These are phyloP conservation scores for Amphiduros pacificus DNA, from an alignment of 2,888 invertebrate species.

Conservation along the genomic window DNA sequence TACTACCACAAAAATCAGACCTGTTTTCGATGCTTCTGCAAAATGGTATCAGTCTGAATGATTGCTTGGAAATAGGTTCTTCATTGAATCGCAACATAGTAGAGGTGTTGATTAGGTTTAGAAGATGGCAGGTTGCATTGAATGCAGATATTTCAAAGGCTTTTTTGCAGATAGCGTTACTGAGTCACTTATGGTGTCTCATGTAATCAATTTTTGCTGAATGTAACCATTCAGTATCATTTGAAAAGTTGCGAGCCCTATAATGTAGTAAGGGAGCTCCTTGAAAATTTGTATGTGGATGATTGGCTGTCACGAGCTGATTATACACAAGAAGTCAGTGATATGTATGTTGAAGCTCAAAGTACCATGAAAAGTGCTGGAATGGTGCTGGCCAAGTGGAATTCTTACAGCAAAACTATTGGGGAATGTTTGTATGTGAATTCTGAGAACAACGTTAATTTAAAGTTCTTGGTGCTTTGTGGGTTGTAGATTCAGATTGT, in stretches of 20 bases:
- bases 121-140: conserved; percentile 11
- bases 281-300: conserved; percentile 35
- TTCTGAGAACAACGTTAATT: too few relatives aligned
- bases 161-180: conserved; percentile 3
- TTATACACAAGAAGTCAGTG: conserved; percentile 13
- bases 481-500: conserved; percentile 19
- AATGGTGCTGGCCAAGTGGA: conserved; percentile 34
- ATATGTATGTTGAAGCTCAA: conserved; percentile 16
- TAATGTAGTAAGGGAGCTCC: conserved; percentile 19
- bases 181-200: neutral
- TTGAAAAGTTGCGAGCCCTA: conserved; percentile 3
- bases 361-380: conserved; percentile 23
- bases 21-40: conserved; percentile 8
- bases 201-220: neutral
- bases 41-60: conserved; percentile 1
- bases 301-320: conserved; percentile 31
- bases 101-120: conserved; percentile 8
- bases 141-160: conserved; percentile 10
- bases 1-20: neutral
- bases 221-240: conserved; percentile 6
- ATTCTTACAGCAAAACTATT: conserved; percentile 28
- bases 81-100: neutral
- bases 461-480: conserved; percentile 22
- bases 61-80: conserved; percentile 12
- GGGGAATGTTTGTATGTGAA: too few relatives aligned